Evolutionary conservation across 2,113 vertebrate species (phyloP).

Genomic region (Pygoscelis antarcticus): DNA sequence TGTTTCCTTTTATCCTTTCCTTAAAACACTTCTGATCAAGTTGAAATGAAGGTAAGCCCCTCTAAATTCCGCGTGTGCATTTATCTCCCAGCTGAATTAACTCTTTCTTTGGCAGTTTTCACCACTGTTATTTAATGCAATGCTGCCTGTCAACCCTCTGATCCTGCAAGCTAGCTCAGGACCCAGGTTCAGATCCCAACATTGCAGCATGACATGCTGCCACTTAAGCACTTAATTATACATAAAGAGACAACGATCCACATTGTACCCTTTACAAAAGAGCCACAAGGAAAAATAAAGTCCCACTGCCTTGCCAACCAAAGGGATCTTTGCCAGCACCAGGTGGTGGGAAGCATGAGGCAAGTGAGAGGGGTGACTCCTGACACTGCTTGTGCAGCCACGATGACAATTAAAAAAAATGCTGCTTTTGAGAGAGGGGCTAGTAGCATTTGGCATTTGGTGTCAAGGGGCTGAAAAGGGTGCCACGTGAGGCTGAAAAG

Average conservation of each 20-base stretch:
- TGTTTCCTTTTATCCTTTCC: not conserved
- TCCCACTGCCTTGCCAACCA: slow-evolving; percentile 16
- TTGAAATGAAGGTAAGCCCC: not conserved
- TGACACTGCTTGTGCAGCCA: not conserved
- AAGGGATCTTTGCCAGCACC: slow-evolving; percentile 40
- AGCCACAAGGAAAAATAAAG: slow-evolving; percentile 49
- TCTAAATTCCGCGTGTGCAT: not conserved
- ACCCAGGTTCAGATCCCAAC: not conserved
- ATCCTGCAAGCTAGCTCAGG: not conserved
- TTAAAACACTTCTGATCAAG: not conserved
- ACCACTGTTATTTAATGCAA: not conserved
- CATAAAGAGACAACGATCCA: not conserved
- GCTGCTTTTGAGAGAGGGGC: slow-evolving; percentile 19
- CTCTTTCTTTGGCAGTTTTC: not conserved
- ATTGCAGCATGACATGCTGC: not conserved
- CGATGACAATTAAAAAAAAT: not conserved
- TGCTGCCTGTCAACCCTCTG: not conserved
- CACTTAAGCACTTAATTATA: slow-evolving; percentile 48
- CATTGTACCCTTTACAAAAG: slow-evolving; percentile 47
- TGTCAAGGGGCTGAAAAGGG: slow-evolving; percentile 48
- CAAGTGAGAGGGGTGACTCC: not conserved
- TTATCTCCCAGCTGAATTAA: not conserved
- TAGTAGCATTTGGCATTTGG: not conserved
- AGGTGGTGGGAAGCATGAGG: slow-evolving; percentile 44
- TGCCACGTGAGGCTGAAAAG: slow-evolving; percentile 35